Evolutionary conservation across 2,888 invertebrate genomes (phyloP).

Genomic region (Azorinus chamasolen): DNA sequence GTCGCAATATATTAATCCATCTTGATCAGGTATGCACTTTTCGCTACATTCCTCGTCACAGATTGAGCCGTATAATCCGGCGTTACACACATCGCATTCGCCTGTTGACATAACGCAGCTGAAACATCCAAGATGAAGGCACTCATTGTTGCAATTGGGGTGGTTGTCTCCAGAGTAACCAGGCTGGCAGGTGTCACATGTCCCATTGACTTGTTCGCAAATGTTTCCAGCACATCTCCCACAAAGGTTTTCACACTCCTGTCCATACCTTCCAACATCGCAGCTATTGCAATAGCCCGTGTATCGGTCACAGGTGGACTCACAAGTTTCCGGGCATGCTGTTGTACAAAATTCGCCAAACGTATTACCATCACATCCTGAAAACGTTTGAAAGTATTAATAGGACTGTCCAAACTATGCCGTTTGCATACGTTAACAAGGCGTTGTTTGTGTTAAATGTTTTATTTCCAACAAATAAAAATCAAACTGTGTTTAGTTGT

Average conservation of each 20-base stretch:
- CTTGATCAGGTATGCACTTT: constrained; percentile 15
- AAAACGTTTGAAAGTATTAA: not conserved
- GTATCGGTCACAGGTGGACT: constrained; percentile 34
- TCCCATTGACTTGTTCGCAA: constrained; percentile 40
- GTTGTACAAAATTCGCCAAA: constrained; percentile 32
- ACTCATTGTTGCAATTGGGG: constrained; percentile 31
- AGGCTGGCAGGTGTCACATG: constrained; percentile 31
- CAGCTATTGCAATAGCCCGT: constrained; percentile 38
- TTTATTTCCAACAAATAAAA: no score
- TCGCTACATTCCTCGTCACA: constrained; percentile 41
- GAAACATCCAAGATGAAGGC: constrained; percentile 38
- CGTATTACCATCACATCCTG: constrained; percentile 4
- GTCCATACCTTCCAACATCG: constrained; percentile 32
- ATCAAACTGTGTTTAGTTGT: no score
- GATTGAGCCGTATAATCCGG: constrained; percentile 27
- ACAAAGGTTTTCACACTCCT: constrained; percentile 29
- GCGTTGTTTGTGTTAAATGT: no score
- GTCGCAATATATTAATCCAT: constrained; percentile 24
- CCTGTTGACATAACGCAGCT: constrained; percentile 33
- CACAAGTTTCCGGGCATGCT: constrained; percentile 28
- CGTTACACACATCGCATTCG: constrained; percentile 32
- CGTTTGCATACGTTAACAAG: no score
- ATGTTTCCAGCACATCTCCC: constrained; percentile 24
- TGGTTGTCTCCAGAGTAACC: constrained; percentile 34
- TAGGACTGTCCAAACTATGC: no score